Percentiles rank a stretch among this genome's conserved stretches.
Evolutionary conservation across 2,888 invertebrate species (phyloP).

Genomic region (Nymphalis c-album): DNA sequence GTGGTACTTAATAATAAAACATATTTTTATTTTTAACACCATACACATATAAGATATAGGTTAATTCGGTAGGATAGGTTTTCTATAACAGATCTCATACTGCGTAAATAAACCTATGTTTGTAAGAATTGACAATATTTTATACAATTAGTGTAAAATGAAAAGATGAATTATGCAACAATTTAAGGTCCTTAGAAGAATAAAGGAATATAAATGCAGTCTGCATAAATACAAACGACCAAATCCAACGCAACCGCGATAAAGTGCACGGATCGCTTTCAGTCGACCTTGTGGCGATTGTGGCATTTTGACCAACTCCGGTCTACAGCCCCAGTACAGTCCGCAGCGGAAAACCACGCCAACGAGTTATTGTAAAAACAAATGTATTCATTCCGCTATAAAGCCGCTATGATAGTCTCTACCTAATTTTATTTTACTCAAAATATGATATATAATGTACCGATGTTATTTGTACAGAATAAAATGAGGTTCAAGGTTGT

Average conservation of each 20-base stretch:
- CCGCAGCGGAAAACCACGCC: constrained; percentile 9
- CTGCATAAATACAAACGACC: constrained; percentile 29
- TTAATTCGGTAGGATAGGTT: too few species aligned
- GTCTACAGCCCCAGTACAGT: not conserved
- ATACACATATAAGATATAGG: too few species aligned
- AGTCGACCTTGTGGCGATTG: constrained; percentile 27
- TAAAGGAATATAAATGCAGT: constrained; percentile 5
- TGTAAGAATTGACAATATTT: too few species aligned
- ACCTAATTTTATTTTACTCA: not conserved
- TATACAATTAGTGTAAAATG: too few species aligned
- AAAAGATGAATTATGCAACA: too few species aligned
- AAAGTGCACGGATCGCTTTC: constrained; percentile 26
- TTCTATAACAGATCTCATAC: too few species aligned
- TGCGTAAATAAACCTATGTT: too few species aligned
- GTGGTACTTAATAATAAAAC: too few species aligned
- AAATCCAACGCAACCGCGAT: constrained; percentile 24
- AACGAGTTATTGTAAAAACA: constrained; percentile 12
- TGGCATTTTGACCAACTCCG: constrained; percentile 18
- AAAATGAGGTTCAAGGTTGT: too few species aligned
- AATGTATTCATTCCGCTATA: not conserved
- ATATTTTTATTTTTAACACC: too few species aligned
- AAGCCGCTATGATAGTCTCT: not conserved
- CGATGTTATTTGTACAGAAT: too few species aligned
- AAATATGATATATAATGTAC: not conserved
- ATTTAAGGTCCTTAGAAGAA: not conserved